Base-by-base conservation (phyloP, 2,113 vertebrate genomes). In the Probosciger aterrimus region DNA sequence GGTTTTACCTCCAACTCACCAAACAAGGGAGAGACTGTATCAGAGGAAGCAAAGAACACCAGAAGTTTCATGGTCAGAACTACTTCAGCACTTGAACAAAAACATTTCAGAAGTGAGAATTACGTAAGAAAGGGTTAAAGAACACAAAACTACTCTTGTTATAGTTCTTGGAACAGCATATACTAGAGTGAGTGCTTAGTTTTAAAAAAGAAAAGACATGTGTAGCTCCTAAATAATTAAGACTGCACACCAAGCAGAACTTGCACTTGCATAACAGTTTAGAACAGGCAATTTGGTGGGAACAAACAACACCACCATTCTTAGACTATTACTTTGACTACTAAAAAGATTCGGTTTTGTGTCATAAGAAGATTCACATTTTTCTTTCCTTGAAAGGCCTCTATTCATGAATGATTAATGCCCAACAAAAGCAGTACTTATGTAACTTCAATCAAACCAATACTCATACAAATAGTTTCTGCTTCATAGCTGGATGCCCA, bases 351-450 rank as follows among this genome's bases (percentile, higher is more conserved):
- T 95, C 93, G 86, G 76, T 69, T 82, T 93, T 90, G 76, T 68
- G 52, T 87, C 69, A 41, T 93, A 96, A 95, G 74, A 93, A 74
- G 81, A 92, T 83, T 93, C 95, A 75, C 65, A 64, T 89, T 96
- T 87, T 91, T 88, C 81, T 60, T 92, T 81, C 47, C 63, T 85
- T 96, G 80, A 96, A 96, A 95, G 62, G 70, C 65, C 47, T 87
- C 88, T 87, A 95, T 96, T 97, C 95, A 96, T 83, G 70, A 95
- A 92, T 81, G 63, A 95, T 93, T 96, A 97, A 92, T 55, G 37
- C 53, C 41, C 35, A 96, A 81, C 93, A 95, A 90, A 92, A 96
- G 69, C 67, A 77, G 46, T 68, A 95, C 80, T 97, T 97, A 95
- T 68, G 70, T 71, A 96, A 94, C 95, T 87, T 84, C 43, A 28